These are phyloP conservation scores for Pitangus sulphuratus DNA, from an alignment of 2,797 vertebrate species.

Conservation along the genomic window DNA sequence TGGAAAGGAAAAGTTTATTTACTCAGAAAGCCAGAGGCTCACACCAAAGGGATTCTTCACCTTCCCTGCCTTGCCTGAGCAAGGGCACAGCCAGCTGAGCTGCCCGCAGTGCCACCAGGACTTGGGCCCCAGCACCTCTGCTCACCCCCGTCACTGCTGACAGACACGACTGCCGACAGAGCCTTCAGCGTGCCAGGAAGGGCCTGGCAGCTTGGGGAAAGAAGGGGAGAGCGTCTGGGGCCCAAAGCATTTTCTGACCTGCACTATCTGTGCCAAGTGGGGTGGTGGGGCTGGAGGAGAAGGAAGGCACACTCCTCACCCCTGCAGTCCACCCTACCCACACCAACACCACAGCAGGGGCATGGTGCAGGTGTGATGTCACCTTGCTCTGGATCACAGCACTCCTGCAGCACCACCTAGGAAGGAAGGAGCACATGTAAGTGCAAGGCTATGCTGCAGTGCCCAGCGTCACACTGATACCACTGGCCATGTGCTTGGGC, in stretches of 20 bases:
- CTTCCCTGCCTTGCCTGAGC: neutral
- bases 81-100: neutral
- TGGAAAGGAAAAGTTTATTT: conserved; percentile 4
- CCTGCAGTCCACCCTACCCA: neutral
- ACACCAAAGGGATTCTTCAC: neutral
- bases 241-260: neutral
- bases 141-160: neutral
- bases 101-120: neutral
- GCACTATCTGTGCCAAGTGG: neutral
- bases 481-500: neutral
- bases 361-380: neutral
- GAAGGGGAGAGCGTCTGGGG: accelerated
- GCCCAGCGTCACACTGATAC: no score
- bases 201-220: neutral
- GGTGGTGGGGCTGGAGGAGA: neutral
- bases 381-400: neutral
- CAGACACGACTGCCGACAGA: accelerated
- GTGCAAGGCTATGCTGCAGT: neutral
- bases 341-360: neutral
- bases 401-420: neutral
- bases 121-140: neutral
- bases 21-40: neutral
- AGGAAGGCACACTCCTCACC: neutral
- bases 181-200: neutral
- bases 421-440: accelerated